Percentiles rank a stretch among this genome's conserved stretches.
phyloP scores from a whole-genome alignment of 2,797 vertebrate genomes.

The Galagoides demidoff region DNA sequence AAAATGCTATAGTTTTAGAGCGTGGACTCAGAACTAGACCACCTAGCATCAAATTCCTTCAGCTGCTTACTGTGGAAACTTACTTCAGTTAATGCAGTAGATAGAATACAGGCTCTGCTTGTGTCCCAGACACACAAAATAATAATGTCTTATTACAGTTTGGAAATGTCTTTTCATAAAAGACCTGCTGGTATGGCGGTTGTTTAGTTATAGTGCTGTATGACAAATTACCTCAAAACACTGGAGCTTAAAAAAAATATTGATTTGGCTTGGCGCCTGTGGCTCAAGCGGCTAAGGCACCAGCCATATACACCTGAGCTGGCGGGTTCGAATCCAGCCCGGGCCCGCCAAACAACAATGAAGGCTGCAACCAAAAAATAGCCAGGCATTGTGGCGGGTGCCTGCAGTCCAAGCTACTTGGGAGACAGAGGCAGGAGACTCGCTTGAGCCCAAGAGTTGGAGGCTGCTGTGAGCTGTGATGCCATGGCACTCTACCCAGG shows the following conservation, averaged over 20 bases:
- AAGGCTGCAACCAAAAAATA: no score
- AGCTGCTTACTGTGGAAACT: background rate
- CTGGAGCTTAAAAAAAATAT: background rate
- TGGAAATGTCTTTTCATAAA: background rate
- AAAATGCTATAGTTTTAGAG: background rate
- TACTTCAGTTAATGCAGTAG: background rate
- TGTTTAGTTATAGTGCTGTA: background rate
- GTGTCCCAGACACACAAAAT: background rate
- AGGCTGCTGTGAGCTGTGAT: no score
- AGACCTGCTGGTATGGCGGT: background rate
- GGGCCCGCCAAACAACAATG: no score
- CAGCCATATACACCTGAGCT: no score
- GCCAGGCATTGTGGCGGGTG: no score
- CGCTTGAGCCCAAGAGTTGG: no score
- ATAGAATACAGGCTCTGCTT: background rate
- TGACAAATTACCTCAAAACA: background rate
- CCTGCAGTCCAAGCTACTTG: no score
- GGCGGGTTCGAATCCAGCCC: no score
- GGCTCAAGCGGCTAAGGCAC: no score
- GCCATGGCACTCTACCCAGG: no score
- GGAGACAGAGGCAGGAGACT: no score
- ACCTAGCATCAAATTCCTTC: background rate
- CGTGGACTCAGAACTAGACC: background rate
- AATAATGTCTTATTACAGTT: background rate
- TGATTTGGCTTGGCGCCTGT: no score